Conservation (phyloP, 30 jellyfish, hydroid and myxozoan species). For the Cassiopea xamachana region DNA sequence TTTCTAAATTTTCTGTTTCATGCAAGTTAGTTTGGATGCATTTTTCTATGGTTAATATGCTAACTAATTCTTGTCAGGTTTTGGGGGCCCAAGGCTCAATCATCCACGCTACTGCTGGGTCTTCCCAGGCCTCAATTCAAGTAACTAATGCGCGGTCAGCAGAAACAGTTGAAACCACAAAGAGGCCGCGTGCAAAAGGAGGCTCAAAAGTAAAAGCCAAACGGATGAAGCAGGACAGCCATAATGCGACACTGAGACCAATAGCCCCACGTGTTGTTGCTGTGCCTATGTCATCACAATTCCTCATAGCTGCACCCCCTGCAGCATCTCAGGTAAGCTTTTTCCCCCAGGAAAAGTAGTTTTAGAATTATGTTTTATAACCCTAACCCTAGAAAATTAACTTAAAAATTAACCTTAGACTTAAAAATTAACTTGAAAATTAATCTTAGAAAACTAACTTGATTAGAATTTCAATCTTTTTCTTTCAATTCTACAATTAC, state of each 20-base stretch:
- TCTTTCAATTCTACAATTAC: too few species aligned
- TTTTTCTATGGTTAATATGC: too few species aligned
- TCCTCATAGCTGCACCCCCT: conserved; percentile 61
- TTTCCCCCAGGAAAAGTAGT: too few species aligned
- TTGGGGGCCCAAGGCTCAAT: conserved; percentile 41
- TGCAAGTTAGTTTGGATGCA: too few species aligned
- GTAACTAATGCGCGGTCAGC: conserved; percentile 1
- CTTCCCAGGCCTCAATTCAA: neutral
- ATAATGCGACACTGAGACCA: conserved; percentile 67
- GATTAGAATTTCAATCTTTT: too few species aligned
- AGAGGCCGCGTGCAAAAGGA: conserved; percentile 43
- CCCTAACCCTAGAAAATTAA: too few species aligned
- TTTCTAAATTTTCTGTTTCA: too few species aligned
- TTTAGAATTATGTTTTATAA: too few species aligned
- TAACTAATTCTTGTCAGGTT: neutral
- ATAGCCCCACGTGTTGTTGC: conserved; percentile 86
- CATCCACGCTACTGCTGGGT: conserved; percentile 14
- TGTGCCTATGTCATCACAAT: conserved; percentile 74
- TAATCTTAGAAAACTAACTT: too few species aligned
- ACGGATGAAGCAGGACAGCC: conserved; percentile 23
- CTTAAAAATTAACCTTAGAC: too few species aligned
- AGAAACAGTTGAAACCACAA: neutral
- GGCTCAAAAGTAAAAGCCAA: conserved; percentile 45
- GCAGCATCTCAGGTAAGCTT: conserved; percentile 46
- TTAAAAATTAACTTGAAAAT: too few species aligned